Percentiles rank a stretch among this genome's conserved stretches.
Evolutionary conservation across 2,113 vertebrate genomes (phyloP).

Genomic region (Pelusios castaneus): DNA sequence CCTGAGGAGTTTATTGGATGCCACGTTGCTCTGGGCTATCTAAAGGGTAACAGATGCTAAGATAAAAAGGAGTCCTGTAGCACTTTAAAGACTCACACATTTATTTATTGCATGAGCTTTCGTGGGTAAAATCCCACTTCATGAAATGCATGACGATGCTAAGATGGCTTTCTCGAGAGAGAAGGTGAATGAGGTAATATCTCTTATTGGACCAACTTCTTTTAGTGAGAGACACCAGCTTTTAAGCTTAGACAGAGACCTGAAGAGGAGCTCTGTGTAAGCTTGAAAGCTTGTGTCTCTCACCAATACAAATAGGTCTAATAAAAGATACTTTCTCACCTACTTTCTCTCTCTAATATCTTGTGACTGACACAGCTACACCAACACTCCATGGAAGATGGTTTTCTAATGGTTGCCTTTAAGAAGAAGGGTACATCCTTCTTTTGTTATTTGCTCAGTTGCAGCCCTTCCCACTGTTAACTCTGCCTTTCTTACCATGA

Average conservation of each 20-base stretch:
- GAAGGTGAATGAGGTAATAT: background rate
- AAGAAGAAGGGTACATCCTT: background rate
- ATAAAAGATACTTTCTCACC: background rate
- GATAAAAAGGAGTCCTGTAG: background rate
- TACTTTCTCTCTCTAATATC: background rate
- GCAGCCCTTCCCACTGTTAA: fast-evolving
- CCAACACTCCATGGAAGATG: background rate
- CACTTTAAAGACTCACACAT: too few species aligned
- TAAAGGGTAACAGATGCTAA: background rate
- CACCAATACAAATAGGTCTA: background rate
- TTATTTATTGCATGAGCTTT: too few species aligned
- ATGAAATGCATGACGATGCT: background rate
- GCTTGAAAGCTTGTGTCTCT: background rate
- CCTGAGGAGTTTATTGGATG: background rate
- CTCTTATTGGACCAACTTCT: background rate
- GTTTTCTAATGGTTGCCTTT: background rate
- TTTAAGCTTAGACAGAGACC: background rate
- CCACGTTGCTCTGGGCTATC: background rate
- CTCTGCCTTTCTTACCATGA: background rate
- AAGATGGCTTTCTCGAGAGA: background rate
- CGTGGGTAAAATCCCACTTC: too few species aligned
- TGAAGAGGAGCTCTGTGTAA: background rate
- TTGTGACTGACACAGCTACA: background rate
- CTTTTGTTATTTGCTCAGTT: too few species aligned
- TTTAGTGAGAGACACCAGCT: background rate